phyloP scores from a whole-genome alignment of 2,113 vertebrate genomes.

The Tupaia chinensis region DNA sequence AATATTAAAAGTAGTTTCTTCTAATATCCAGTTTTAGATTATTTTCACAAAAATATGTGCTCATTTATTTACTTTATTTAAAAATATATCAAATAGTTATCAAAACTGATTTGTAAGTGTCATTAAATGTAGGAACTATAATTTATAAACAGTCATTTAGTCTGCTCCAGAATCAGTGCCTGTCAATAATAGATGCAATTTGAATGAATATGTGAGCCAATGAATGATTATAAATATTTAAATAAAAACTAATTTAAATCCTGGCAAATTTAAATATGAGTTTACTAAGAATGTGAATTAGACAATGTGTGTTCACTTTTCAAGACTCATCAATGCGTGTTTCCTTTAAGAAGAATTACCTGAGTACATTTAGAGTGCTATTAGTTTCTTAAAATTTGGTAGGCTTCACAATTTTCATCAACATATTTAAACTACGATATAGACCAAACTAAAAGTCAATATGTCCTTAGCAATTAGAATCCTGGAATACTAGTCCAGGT shows the following conservation, averaged over 20 bases:
- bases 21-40: background rate
- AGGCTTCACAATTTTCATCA: background rate
- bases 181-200: background rate
- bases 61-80: background rate
- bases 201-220: background rate
- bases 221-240: background rate
- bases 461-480: background rate
- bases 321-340: background rate
- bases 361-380: background rate
- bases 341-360: background rate
- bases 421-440: background rate
- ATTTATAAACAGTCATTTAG: background rate
- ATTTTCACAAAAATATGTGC: background rate
- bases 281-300: background rate
- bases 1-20: background rate
- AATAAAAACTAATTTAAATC: background rate
- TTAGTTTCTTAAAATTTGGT: slow-evolving; percentile 9
- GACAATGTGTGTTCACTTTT: background rate
- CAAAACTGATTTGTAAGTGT: background rate
- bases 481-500: background rate
- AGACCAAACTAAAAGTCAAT: background rate
- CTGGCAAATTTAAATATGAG: background rate
- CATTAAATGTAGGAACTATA: background rate
- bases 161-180: background rate
- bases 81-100: background rate